A percentile compares a stretch with the other conserved stretches of the same genome.
Evolutionary conservation across 2,113 vertebrate species (phyloP).

Genomic region (Rafetus swinhoei): DNA sequence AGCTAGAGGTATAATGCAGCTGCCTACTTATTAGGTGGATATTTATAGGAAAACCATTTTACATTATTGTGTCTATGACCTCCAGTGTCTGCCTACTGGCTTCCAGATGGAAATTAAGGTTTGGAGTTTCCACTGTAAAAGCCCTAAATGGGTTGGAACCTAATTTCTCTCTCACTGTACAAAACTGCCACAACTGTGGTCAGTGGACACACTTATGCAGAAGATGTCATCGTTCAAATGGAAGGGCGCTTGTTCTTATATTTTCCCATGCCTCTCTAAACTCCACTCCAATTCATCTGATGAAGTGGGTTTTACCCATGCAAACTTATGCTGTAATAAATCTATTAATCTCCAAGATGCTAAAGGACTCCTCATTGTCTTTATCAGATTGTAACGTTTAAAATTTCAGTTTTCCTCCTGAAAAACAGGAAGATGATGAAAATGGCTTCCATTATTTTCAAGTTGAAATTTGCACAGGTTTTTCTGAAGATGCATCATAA

Average conservation of each 20-base stretch:
- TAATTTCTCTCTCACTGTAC: background rate
- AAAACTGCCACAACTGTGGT: background rate
- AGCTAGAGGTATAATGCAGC: background rate
- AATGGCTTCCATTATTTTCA: background rate
- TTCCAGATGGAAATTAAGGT: background rate
- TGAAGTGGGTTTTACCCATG: no score
- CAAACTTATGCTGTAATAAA: background rate
- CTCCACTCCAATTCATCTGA: no score
- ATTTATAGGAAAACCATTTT: background rate
- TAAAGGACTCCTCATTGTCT: background rate
- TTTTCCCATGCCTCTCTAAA: no score
- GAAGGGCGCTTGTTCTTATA: background rate
- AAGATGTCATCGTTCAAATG: background rate
- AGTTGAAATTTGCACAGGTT: background rate
- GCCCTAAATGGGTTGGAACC: no score
- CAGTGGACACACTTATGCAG: background rate
- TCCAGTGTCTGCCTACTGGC: background rate
- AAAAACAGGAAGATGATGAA: background rate
- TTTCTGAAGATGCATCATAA: background rate
- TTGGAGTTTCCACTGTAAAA: no score
- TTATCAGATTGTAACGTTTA: rapidly evolving
- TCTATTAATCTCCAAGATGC: background rate
- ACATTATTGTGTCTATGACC: background rate
- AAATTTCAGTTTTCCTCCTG: background rate
- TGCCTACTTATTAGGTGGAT: background rate